These are phyloP conservation scores for Peromyscus californicus DNA, from an alignment of 2,113 vertebrate species.

Conservation along the genomic window DNA sequence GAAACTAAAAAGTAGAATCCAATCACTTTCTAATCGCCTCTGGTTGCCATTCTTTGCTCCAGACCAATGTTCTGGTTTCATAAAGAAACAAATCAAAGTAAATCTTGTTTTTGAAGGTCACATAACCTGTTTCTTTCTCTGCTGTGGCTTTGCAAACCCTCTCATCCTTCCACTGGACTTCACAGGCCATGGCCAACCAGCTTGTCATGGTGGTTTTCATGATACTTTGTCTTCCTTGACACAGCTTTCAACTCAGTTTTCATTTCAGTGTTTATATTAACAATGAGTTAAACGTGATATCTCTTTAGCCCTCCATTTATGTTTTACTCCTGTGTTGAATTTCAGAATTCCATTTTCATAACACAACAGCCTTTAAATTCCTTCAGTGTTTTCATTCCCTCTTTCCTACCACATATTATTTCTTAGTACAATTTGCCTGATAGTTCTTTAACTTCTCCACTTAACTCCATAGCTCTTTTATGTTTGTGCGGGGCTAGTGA, in stretches of 20 bases:
- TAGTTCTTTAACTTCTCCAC: background rate
- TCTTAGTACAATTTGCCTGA: background rate
- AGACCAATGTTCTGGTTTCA: background rate
- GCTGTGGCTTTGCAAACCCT: background rate
- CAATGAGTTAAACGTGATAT: background rate
- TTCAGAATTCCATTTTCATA: constrained; percentile 4
- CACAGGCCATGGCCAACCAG: background rate
- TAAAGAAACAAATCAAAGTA: background rate
- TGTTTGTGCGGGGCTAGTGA: background rate
- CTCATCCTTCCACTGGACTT: background rate
- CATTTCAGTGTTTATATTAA: background rate
- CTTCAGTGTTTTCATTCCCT: background rate
- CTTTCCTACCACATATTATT: background rate
- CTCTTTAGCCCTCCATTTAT: constrained; percentile 43
- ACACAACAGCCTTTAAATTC: background rate
- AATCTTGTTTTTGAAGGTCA: background rate
- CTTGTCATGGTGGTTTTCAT: background rate
- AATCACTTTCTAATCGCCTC: background rate
- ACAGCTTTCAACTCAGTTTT: constrained; percentile 1
- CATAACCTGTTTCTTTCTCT: background rate
- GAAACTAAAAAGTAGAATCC: background rate
- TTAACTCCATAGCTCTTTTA: background rate
- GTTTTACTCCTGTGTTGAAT: background rate
- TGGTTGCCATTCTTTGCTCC: background rate
- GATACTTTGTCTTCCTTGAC: background rate